These are phyloP conservation scores for Gymnothorax reevesii DNA, from an alignment of 2,797 vertebrate species.

Conservation along the genomic window DNA sequence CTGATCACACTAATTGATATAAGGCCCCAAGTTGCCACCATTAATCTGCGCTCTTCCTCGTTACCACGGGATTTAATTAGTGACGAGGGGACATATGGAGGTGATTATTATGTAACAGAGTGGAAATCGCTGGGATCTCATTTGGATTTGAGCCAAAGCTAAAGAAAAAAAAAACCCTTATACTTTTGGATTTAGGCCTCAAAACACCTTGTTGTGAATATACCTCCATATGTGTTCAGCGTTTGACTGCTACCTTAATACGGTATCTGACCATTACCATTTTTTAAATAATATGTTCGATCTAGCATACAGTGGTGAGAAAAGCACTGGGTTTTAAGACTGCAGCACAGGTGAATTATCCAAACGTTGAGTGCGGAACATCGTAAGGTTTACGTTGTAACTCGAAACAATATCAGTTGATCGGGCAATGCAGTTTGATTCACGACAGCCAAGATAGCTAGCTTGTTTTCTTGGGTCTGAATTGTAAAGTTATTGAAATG, in stretches of 20 bases:
- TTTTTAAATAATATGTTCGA: no score
- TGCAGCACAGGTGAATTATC: not conserved
- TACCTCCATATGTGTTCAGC: not conserved
- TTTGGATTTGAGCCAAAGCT: constrained; percentile 28
- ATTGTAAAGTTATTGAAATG: not conserved
- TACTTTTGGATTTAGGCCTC: not conserved
- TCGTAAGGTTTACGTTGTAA: not conserved
- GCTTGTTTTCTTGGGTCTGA: not conserved
- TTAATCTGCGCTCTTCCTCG: constrained; percentile 53
- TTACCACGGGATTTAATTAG: constrained; percentile 49
- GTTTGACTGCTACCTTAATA: not conserved
- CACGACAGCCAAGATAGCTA: not conserved
- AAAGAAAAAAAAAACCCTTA: constrained; percentile 15
- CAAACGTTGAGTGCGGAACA: not conserved
- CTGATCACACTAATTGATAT: constrained; percentile 68
- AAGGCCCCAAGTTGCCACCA: constrained; percentile 56
- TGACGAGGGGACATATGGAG: constrained; percentile 52
- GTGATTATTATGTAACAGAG: constrained; percentile 54
- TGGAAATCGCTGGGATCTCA: constrained; percentile 45
- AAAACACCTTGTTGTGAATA: not conserved
- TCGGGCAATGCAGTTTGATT: not conserved
- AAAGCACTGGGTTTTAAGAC: not conserved
- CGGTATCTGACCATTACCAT: not conserved
- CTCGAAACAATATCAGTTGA: not conserved
- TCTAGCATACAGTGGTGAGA: not conserved